Percentiles rank a stretch among this genome's conserved stretches.
These are phyloP conservation scores for Dendropsophus ebraccatus DNA, from an alignment of 2,113 vertebrate genomes.

Conservation along the genomic window DNA sequence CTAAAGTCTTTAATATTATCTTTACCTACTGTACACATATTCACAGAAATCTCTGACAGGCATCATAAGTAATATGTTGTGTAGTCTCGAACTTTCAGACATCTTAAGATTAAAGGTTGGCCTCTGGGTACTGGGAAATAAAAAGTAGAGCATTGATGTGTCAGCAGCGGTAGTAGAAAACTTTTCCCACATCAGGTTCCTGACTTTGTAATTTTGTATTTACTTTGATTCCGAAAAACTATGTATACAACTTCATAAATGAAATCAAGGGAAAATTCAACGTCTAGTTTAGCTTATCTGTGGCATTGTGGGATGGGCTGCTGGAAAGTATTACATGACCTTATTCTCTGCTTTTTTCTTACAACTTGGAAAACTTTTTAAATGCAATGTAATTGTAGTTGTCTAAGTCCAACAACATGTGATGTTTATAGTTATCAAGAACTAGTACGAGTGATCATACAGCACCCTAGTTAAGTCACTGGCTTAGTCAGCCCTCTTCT, in stretches of 20 bases:
- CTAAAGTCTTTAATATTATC: neutral
- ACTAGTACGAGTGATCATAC: too few species aligned
- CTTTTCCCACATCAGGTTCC: neutral
- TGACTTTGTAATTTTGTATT: neutral
- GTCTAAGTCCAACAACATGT: too few species aligned
- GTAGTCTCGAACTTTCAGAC: neutral
- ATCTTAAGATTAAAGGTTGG: slow-evolving; percentile 15
- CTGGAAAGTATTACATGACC: too few species aligned
- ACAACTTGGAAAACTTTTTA: too few species aligned
- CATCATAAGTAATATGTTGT: neutral
- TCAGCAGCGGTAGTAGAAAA: slow-evolving; percentile 8
- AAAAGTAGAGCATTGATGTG: slow-evolving; percentile 11
- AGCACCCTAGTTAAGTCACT: too few species aligned
- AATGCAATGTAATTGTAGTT: too few species aligned
- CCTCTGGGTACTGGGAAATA: slow-evolving; percentile 28
- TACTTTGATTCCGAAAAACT: neutral
- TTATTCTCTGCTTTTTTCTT: too few species aligned
- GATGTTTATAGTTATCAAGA: too few species aligned
- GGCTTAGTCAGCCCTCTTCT: too few species aligned
- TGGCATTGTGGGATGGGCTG: too few species aligned
- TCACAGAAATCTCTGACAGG: neutral
- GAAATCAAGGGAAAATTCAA: too few species aligned
- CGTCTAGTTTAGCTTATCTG: too few species aligned
- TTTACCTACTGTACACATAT: neutral
- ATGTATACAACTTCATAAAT: neutral